These are phyloP conservation scores for Atherinosoma microstoma DNA, from an alignment of 2,797 vertebrate genomes.

Conservation along the genomic window DNA sequence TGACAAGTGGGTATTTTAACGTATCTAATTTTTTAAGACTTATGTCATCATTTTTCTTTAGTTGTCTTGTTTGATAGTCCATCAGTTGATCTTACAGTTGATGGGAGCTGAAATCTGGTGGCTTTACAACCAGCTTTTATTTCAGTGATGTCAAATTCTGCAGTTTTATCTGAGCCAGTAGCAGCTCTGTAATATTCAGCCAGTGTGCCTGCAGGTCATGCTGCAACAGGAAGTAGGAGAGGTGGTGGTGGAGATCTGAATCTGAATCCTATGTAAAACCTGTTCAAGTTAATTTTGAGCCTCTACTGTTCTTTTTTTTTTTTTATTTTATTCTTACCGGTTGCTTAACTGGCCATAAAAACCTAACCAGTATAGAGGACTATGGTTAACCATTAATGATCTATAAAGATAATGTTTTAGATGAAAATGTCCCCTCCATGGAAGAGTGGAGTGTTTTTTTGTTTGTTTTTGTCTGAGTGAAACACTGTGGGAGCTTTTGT, in stretches of 20 bases:
- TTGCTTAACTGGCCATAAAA: too few species aligned
- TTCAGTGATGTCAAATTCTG: background rate
- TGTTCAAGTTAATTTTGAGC: too few species aligned
- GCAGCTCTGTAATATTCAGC: background rate
- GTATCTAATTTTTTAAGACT: slow-evolving; percentile 26
- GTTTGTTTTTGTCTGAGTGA: too few species aligned
- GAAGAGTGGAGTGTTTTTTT: too few species aligned
- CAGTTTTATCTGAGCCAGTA: background rate
- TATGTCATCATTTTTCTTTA: slow-evolving; percentile 29
- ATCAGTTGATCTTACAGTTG: background rate
- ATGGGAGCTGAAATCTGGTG: background rate
- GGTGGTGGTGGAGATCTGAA: background rate
- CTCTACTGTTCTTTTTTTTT: too few species aligned
- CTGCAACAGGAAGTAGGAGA: background rate
- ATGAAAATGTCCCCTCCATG: too few species aligned
- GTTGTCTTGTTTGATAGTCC: background rate
- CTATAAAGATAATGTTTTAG: too few species aligned
- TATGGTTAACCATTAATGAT: too few species aligned
- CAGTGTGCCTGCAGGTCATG: background rate
- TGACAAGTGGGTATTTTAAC: slow-evolving; percentile 41
- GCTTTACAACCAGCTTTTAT: background rate
- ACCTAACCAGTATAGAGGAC: too few species aligned
- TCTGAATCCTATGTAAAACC: too few species aligned
- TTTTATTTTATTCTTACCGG: too few species aligned
- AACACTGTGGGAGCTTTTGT: too few species aligned